Percentiles rank a stretch among this genome's conserved stretches.
Evolutionary conservation across 2,113 vertebrate genomes (phyloP).

Genomic region (Leptodactylus fuscus): DNA sequence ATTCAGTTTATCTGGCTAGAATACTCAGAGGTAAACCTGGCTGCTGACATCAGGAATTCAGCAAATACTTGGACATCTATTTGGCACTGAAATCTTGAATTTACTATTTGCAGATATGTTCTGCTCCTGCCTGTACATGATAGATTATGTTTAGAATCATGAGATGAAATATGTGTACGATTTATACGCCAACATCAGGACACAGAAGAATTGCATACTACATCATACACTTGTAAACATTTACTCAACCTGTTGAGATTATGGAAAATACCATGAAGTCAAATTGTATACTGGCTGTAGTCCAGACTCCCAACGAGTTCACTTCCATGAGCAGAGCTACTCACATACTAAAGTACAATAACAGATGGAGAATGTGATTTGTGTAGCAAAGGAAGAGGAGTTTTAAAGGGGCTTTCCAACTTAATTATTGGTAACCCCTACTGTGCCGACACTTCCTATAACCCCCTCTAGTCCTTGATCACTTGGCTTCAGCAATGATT

Average conservation of each 20-base stretch:
- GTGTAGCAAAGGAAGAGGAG: neutral
- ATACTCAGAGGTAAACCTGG: neutral
- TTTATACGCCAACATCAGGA: neutral
- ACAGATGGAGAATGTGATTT: neutral
- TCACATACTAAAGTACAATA: neutral
- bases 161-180: conserved; percentile 11
- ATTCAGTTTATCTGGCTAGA: neutral
- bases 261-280: conserved; percentile 23
- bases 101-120: conserved; percentile 18
- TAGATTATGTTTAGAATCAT: conserved; percentile 5
- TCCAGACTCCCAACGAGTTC: conserved; percentile 3
- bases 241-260: conserved; percentile 23
- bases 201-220: neutral
- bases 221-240: conserved; percentile 28
- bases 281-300: neutral
- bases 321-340: neutral
- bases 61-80: neutral
- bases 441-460: too few relatives aligned
- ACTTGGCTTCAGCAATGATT: too few relatives aligned
- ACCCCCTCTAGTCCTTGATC: too few relatives aligned
- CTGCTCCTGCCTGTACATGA: conserved; percentile 3
- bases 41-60: neutral
- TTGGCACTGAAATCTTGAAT: neutral
- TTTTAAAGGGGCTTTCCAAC: too few relatives aligned
- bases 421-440: too few relatives aligned